Evolutionary conservation across 37 sponge, comb jelly and placozoan species (phyloP).

Genomic region (Petrosia ficiformis): DNA sequence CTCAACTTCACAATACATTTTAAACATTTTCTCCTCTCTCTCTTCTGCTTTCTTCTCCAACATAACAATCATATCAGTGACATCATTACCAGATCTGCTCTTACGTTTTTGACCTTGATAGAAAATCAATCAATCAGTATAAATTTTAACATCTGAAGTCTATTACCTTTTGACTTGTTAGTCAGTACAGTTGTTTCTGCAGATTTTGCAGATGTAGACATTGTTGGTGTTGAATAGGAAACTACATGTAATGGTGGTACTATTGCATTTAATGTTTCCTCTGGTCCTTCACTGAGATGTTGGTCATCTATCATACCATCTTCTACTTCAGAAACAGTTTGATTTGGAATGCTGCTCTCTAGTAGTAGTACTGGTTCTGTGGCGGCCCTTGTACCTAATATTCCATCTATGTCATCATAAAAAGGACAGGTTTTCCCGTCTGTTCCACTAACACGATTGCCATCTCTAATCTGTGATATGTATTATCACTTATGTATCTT

Average conservation of each 20-base stretch:
- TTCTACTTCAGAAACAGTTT: not conserved
- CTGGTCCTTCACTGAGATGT: not conserved
- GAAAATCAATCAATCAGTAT: no score
- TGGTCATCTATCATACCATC: not conserved
- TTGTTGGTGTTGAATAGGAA: not conserved
- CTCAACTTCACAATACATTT: not conserved
- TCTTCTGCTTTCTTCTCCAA: not conserved
- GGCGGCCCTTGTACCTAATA: conserved; percentile 8
- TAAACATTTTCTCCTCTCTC: not conserved
- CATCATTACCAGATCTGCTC: no score
- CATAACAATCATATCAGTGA: no score
- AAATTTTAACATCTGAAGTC: no score
- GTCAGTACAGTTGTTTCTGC: no score
- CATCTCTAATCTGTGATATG: conserved; percentile 4
- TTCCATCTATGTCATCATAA: not conserved
- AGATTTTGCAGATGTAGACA: not conserved
- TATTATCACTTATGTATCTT: not conserved
- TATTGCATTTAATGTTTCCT: not conserved
- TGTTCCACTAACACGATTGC: not conserved
- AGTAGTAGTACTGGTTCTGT: not conserved
- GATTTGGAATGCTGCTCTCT: not conserved
- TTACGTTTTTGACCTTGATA: no score
- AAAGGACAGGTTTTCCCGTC: not conserved
- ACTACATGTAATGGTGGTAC: not conserved
- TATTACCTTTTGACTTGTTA: not conserved